These are phyloP conservation scores for Polia nebulosa DNA, from an alignment of 2,888 invertebrate species.

Conservation along the genomic window DNA sequence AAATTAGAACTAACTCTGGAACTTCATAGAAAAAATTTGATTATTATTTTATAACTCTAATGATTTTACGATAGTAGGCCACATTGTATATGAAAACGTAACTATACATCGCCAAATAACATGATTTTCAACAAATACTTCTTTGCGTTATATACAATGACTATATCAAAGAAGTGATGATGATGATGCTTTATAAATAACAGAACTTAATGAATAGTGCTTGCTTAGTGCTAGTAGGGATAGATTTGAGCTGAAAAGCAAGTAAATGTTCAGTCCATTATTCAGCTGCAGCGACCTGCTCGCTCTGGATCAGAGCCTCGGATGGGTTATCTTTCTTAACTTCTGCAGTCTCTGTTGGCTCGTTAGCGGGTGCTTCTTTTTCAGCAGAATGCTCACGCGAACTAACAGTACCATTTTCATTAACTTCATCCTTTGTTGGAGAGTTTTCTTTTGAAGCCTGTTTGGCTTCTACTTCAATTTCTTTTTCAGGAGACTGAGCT, in stretches of 20 bases:
- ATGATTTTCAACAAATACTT: slow-evolving; percentile 83
- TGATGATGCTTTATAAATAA: slow-evolving; percentile 84
- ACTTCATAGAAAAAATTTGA: slow-evolving; percentile 81
- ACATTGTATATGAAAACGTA: slow-evolving; percentile 80
- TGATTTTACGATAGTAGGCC: slow-evolving; percentile 85
- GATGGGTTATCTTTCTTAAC: slow-evolving; percentile 83
- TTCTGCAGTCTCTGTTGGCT: slow-evolving; percentile 70
- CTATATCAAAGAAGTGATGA: slow-evolving; percentile 84
- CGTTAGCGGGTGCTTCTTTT: slow-evolving; percentile 71
- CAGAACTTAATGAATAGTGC: slow-evolving; percentile 85
- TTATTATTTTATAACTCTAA: slow-evolving; percentile 76
- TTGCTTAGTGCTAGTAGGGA: slow-evolving; percentile 87
- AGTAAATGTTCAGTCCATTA: slow-evolving; percentile 78
- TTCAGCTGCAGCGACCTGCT: slow-evolving; percentile 83
- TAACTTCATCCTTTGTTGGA: slow-evolving; percentile 79
- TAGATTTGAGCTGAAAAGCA: slow-evolving; percentile 88
- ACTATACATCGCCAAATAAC: slow-evolving; percentile 82
- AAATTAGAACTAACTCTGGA: slow-evolving; percentile 86
- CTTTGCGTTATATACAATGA: slow-evolving; percentile 88
- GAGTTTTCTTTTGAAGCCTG: slow-evolving; percentile 79
- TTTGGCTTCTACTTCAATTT: slow-evolving; percentile 71
- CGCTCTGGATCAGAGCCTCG: slow-evolving; percentile 85
- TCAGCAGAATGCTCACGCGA: slow-evolving; percentile 87
- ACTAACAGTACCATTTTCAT: slow-evolving; percentile 85
- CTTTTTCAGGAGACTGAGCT: slow-evolving; percentile 75